Percentiles rank a stretch among this genome's conserved stretches.
Conservation (phyloP, 2,888 invertebrate species). For the Drosophila atripex region DNA sequence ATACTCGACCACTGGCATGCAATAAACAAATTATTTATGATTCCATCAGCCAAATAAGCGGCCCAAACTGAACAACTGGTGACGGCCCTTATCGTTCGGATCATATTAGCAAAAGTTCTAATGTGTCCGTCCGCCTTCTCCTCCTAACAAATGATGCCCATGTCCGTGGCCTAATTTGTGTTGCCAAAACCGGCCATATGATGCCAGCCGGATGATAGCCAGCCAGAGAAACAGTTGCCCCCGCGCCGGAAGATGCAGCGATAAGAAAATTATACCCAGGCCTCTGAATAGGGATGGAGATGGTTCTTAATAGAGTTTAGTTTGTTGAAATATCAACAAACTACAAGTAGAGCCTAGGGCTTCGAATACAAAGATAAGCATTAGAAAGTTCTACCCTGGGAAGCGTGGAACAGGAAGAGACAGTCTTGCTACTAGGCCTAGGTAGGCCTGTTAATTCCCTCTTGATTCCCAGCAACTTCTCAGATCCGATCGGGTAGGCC, state of each 20-base stretch:
- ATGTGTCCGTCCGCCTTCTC: slow-evolving; percentile 14
- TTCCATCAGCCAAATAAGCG: slow-evolving; percentile 71
- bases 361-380: not conserved
- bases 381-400: slow-evolving; percentile 15
- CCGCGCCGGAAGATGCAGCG: slow-evolving; percentile 17
- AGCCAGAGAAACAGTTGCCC: slow-evolving; percentile 30
- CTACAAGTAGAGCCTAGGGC: no score
- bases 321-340: no score
- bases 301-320: no score
- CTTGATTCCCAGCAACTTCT: slow-evolving; percentile 32
- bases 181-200: slow-evolving; percentile 50
- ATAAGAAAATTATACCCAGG: slow-evolving; percentile 3
- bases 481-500: slow-evolving; percentile 20
- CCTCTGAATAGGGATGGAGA: no score
- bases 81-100: slow-evolving; percentile 73
- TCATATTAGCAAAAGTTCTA: slow-evolving; percentile 74
- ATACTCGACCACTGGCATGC: slow-evolving; percentile 48
- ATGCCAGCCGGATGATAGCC: slow-evolving; percentile 33
- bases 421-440: not conserved
- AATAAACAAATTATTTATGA: slow-evolving; percentile 78
- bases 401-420: not conserved
- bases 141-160: slow-evolving; percentile 49
- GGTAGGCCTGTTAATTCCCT: slow-evolving; percentile 56
- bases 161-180: slow-evolving; percentile 61
- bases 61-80: slow-evolving; percentile 58